Conservation (phyloP, 2,113 vertebrate species). For the Limanda limanda region DNA sequence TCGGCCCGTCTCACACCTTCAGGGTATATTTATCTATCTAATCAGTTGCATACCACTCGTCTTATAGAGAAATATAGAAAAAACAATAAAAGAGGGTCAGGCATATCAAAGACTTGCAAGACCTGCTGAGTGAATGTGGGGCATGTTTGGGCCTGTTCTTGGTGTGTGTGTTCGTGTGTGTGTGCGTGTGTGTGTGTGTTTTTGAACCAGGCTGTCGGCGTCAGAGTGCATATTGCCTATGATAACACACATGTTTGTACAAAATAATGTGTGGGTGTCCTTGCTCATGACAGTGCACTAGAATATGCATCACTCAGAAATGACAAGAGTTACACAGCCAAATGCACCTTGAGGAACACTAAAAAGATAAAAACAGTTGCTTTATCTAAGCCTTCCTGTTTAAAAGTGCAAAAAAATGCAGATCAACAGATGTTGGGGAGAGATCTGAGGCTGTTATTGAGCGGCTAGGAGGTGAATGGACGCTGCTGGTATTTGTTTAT, state of each 20-base stretch:
- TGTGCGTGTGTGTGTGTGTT: conserved; percentile 12
- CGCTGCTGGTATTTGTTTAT: conserved; percentile 70
- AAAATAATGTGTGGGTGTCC: conserved; percentile 60
- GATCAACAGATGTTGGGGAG: conserved; percentile 55
- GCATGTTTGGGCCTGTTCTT: conserved; percentile 54
- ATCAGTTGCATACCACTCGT: conserved; percentile 81
- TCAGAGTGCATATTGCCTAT: conserved; percentile 45
- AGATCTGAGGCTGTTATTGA: conserved; percentile 63
- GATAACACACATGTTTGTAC: conserved; percentile 60
- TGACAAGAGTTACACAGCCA: conserved; percentile 26
- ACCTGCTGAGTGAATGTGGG: conserved; percentile 69
- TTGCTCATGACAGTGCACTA: conserved; percentile 11
- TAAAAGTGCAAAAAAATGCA: conserved; percentile 18
- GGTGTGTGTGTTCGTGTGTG: conserved; percentile 23
- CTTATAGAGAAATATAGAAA: conserved; percentile 78
- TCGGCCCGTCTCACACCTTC: conserved; percentile 60
- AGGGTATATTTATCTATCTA: conserved; percentile 80
- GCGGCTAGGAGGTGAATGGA: conserved; percentile 54
- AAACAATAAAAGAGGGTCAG: conserved; percentile 77
- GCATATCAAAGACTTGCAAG: conserved; percentile 79
- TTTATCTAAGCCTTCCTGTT: conserved; percentile 6
- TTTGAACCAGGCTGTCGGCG: conserved; percentile 29
- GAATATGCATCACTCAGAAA: conserved; percentile 1
- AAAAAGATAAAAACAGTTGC: conserved; percentile 18
- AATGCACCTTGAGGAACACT: conserved; percentile 22